Base-by-base conservation (phyloP, 1,140 invertebrate species). In the Thaumetopoea pityocampa region DNA sequence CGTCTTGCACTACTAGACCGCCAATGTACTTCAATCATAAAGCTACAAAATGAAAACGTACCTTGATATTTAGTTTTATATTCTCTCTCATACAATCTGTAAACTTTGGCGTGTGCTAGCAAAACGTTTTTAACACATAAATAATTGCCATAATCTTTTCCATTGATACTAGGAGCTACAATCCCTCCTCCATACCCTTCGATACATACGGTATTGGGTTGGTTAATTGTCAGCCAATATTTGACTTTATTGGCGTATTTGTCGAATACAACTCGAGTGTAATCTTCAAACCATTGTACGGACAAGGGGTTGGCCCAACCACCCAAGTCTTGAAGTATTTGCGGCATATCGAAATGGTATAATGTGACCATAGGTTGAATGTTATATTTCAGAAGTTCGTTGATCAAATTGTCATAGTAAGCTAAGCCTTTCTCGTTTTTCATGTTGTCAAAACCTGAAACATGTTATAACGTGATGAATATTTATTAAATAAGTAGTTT, bases 201-300 rank as follows among this genome's bases (percentile, higher is more conserved):
- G n/a, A 87, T 62, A 40, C 90, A 90, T 3, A 88, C 69, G 15
- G 87, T 85, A 67, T 84, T 85, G 0, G 91, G 90, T 66, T 93
- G 90, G 58, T 93, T 93, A 9, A 93, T 82, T 0, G 92, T 93
- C 0, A 89, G 87, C 89, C 91, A 93, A 35, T 85, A 63, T 44
- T 82, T 79, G 0, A 91, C 89, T 38, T 88, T 85, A 66, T 88
- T 82, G 0, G 88, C 90, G 48, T 88, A 90, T 55, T 78, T 81
- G n/a, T 87, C 73, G 40, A 90, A 89, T 1, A 89, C 63, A 1
- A 90, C 19, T 24, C 76, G 74, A 0, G 90, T 88, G 56, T 89
- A 92, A 44, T 90, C 88, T 19, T 84, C 86, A 41, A 90, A 91
- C 57, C 88, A 84, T 1, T 88, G 78, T 2, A 87, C 77, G 18